A percentile compares a stretch with the other conserved stretches of the same genome.
Conservation (phyloP, 2,888 invertebrate species). For the Fragum fragum region DNA sequence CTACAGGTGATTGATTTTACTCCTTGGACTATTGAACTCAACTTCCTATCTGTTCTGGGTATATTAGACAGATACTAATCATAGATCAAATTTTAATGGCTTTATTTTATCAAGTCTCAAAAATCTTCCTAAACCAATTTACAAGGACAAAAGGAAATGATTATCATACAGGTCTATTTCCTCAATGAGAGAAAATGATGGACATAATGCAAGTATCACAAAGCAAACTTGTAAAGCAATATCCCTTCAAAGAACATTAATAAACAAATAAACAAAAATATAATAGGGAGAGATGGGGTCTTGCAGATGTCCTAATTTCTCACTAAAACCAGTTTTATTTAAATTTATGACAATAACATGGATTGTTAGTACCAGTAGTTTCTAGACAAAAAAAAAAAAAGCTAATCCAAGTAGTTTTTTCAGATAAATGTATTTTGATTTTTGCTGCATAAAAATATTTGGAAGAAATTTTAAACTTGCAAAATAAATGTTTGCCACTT, state of each 20-base stretch:
- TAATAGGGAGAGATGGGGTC: neutral
- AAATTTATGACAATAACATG: too few relatives aligned
- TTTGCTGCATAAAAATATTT: too few relatives aligned
- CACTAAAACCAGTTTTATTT: too few relatives aligned
- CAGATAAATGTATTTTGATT: too few relatives aligned
- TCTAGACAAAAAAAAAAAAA: too few relatives aligned
- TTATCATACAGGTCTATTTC: conserved; percentile 21
- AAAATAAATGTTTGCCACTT: too few relatives aligned
- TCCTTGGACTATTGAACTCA: conserved; percentile 14
- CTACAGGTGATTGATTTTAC: conserved; percentile 28
- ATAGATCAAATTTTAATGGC: conserved; percentile 2
- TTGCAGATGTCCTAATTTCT: neutral
- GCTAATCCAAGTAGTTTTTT: too few relatives aligned
- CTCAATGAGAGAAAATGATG: conserved; percentile 16
- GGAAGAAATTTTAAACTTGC: too few relatives aligned
- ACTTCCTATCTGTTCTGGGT: conserved; percentile 8
- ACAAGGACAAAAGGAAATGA: conserved; percentile 46
- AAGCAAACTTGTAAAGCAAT: conserved; percentile 35
- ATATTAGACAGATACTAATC: neutral
- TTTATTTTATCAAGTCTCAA: neutral
- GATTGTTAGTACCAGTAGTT: too few relatives aligned
- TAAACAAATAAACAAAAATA: conserved; percentile 14
- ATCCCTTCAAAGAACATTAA: conserved; percentile 30
- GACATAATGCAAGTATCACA: conserved; percentile 51
- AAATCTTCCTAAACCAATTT: conserved; percentile 43